phyloP scores from a whole-genome alignment of 1,140 invertebrate species.

The Plutomurus gul region DNA sequence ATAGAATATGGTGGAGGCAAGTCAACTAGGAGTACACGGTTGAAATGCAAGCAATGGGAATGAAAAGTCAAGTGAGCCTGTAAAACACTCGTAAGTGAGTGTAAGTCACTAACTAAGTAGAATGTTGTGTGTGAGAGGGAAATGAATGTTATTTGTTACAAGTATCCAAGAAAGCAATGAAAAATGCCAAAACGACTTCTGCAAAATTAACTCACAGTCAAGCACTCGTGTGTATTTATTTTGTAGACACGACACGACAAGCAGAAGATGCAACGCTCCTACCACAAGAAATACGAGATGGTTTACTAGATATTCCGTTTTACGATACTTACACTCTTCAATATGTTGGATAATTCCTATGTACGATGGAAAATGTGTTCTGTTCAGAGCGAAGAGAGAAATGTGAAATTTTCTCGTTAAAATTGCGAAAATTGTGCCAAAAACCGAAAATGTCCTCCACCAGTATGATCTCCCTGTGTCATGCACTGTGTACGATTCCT shows the following conservation, averaged over 20 bases:
- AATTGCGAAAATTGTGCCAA: constrained; percentile 51
- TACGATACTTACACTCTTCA: not conserved
- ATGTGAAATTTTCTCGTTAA: constrained; percentile 48
- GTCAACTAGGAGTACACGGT: no score
- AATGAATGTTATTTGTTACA: constrained; percentile 25
- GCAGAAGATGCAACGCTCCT: no score
- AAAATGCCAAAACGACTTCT: constrained; percentile 26
- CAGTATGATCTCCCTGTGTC: constrained; percentile 31
- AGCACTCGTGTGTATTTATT: constrained; percentile 27
- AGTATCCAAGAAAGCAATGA: constrained; percentile 27
- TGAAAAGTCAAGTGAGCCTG: constrained; percentile 13
- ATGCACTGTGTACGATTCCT: constrained; percentile 18
- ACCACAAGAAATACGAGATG: constrained; percentile 14
- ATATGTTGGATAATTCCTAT: not conserved
- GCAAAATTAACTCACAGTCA: constrained; percentile 29
- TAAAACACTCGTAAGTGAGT: constrained; percentile 26
- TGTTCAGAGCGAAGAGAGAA: not conserved
- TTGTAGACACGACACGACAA: not conserved
- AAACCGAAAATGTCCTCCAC: constrained; percentile 43
- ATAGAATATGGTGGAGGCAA: no score
- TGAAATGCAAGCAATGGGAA: no score
- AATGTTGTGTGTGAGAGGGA: constrained; percentile 20
- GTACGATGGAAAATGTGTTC: no score
- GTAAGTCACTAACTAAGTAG: constrained; percentile 24
- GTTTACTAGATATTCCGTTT: not conserved